Conservation (phyloP, 2,888 invertebrate species). For the Drosophila tanythrix region DNA sequence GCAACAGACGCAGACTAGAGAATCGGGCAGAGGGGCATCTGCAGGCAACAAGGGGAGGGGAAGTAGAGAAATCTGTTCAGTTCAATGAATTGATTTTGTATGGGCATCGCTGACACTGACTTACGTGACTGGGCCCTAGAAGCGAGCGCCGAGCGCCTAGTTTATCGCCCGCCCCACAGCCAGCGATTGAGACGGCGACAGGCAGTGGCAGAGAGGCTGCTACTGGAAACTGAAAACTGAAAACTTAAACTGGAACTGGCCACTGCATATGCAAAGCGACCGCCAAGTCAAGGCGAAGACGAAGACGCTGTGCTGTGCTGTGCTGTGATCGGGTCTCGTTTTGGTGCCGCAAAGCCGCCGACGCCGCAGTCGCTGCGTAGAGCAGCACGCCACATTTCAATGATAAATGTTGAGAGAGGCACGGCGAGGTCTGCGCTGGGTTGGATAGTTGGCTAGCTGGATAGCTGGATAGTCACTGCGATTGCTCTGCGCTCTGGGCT, state of each 20-base stretch:
- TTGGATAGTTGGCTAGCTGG: slow-evolving; percentile 28
- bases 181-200: slow-evolving; percentile 45
- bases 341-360: slow-evolving; percentile 80
- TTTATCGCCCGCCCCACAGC: slow-evolving; percentile 62
- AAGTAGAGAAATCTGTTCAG: slow-evolving; percentile 71
- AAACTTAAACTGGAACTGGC: slow-evolving; percentile 23
- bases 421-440: slow-evolving; percentile 11
- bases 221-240: slow-evolving; percentile 14
- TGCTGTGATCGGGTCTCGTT: slow-evolving; percentile 70
- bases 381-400: slow-evolving; percentile 80
- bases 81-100: slow-evolving; percentile 75
- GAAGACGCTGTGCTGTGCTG: slow-evolving; percentile 31
- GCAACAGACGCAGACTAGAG: neutral
- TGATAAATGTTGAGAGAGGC: slow-evolving; percentile 79
- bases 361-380: slow-evolving; percentile 62
- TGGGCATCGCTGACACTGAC: slow-evolving; percentile 71
- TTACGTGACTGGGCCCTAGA: slow-evolving; percentile 64
- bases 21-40: neutral
- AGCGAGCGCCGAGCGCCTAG: slow-evolving; percentile 43
- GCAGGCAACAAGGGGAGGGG: neutral
- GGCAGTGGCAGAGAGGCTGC: slow-evolving; percentile 16
- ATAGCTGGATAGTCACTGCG: slow-evolving; percentile 51
- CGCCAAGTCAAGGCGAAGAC: slow-evolving; percentile 72
- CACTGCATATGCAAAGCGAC: slow-evolving; percentile 71
- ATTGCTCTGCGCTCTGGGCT: slow-evolving; percentile 78